Evolutionary conservation across 2,113 vertebrate species (phyloP).

Genomic region (Pelusios castaneus): DNA sequence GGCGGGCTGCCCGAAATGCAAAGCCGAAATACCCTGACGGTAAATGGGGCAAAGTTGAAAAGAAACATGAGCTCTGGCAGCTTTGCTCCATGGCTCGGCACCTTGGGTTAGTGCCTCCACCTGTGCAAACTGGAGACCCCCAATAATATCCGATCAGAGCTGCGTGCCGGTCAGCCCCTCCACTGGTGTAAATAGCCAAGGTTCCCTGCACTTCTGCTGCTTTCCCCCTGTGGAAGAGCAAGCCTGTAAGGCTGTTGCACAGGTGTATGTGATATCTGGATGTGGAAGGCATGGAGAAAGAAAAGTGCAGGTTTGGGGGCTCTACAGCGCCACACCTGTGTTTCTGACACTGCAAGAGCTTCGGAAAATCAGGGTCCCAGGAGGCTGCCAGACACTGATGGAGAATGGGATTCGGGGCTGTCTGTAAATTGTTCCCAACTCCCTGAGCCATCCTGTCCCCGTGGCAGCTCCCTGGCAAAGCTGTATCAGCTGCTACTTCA

Average conservation of each 20-base stretch:
- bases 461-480: accelerated
- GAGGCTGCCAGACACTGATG: too few species aligned
- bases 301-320: too few species aligned
- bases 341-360: too few species aligned
- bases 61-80: background rate
- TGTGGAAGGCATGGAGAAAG: background rate
- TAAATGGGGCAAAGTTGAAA: background rate
- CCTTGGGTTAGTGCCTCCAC: background rate
- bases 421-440: background rate
- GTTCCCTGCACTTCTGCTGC: background rate
- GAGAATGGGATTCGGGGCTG: background rate
- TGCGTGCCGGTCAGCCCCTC: background rate
- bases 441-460: accelerated
- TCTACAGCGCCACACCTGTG: too few species aligned
- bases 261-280: background rate
- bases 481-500: background rate
- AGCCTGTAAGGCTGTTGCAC: background rate
- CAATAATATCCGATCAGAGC: background rate
- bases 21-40: background rate
- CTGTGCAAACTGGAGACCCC: background rate
- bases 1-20: background rate
- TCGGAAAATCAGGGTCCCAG: too few species aligned
- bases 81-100: background rate
- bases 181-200: background rate
- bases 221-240: background rate